A percentile compares a stretch with the other conserved stretches of the same genome.
phyloP scores from a whole-genome alignment of 2,888 invertebrate genomes.

The Pristionchus fissidentatus region DNA sequence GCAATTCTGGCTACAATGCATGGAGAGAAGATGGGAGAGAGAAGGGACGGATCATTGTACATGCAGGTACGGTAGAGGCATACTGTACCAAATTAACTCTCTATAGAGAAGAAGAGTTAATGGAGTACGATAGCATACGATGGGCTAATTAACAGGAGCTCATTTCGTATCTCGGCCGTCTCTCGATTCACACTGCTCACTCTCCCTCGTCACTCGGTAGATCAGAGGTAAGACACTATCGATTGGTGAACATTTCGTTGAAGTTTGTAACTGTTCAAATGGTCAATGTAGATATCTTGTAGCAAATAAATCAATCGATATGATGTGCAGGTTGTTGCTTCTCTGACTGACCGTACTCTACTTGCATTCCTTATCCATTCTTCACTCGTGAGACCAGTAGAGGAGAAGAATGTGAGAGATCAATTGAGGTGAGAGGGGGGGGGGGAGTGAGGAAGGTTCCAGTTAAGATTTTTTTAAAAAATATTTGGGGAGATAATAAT shows the following conservation, averaged over 20 bases:
- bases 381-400: slow-evolving; percentile 85
- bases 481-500: background rate
- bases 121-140: background rate
- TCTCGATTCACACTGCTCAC: slow-evolving; percentile 61
- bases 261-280: too few relatives aligned
- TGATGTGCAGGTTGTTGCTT: background rate
- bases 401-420: slow-evolving; percentile 49
- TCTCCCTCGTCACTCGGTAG: slow-evolving; percentile 57
- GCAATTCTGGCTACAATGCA: slow-evolving; percentile 63
- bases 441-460: background rate
- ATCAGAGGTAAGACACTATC: slow-evolving; percentile 48
- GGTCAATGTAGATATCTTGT: too few relatives aligned
- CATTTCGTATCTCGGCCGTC: slow-evolving; percentile 57
- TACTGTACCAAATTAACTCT: background rate
- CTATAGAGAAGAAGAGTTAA: background rate
- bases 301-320: background rate
- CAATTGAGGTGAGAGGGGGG: background rate
- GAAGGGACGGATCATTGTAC: slow-evolving; percentile 53
- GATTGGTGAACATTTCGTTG: background rate
- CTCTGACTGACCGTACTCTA: slow-evolving; percentile 28
- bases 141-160: slow-evolving; percentile 53
- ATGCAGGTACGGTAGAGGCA: slow-evolving; percentile 52
- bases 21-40: slow-evolving; percentile 56
- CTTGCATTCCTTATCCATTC: slow-evolving; percentile 86
- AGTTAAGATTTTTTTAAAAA: background rate